Base-by-base conservation (phyloP, 2,113 vertebrate species). In the Corythaeola cristata region DNA sequence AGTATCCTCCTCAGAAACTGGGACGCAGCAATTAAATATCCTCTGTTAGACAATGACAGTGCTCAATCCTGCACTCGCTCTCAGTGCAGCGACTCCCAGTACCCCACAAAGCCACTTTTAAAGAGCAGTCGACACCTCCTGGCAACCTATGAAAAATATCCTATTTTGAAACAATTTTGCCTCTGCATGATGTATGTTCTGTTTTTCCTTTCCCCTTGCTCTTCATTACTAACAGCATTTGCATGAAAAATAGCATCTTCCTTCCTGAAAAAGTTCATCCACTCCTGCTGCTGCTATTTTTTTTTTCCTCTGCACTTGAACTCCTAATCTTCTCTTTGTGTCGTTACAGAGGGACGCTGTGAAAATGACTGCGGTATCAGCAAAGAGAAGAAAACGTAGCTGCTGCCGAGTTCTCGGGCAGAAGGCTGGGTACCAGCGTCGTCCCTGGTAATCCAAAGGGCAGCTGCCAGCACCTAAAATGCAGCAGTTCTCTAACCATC, bases 141-240 rank as follows among this genome's bases (percentile, higher is more conserved):
- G 24, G 87, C 62, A 95, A 81, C 66, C 86, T 50, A 50, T 93
- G 86, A 93, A 85, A 93, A 96, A 97, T 86, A 55, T 71, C 82
- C 50, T 91, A 23, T 74, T 97, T 80, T 90, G 77, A 96, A 97
- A 95, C 93, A 85, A 80, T 91, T 96, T 89, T 83, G 37, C 91
- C 68, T 84, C 94, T 96, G 94, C 3, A 0, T 96, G 97, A 97
- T 90, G 14, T 33, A 96, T 88, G 80, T 82, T 91, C 71, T 95
- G 81, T 85, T 94, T 95, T 95, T 91, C 49, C 75, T 95, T 85
- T 94, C 85, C 85, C 62, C 52, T 90, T 5, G 1, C 75, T 94
- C 96, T 93, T 96, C 91, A 63, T 97, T 95, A 97, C 89, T 82
- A 76, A 63, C 64, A 85, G 44, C 84, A 97, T 96, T 97, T 97